phyloP scores from a whole-genome alignment of 2,113 vertebrate genomes.

The Pheucticus melanocephalus region DNA sequence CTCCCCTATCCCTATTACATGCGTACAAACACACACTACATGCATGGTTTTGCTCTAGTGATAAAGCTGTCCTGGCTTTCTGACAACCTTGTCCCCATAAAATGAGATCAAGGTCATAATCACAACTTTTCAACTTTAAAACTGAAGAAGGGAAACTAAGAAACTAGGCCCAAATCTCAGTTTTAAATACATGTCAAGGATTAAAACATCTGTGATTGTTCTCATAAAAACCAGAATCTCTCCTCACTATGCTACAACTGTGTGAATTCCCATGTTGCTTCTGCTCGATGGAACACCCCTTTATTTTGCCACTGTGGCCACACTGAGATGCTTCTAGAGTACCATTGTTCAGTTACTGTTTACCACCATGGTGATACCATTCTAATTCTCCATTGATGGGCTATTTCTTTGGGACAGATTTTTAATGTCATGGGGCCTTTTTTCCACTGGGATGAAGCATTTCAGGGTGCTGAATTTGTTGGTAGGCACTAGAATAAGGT shows the following conservation, averaged over 20 bases:
- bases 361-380: rapidly evolving
- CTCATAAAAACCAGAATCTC: background rate
- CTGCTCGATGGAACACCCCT: background rate
- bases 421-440: background rate
- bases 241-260: background rate
- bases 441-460: background rate
- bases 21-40: background rate
- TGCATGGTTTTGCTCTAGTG: rapidly evolving
- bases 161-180: background rate
- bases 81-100: background rate
- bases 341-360: background rate
- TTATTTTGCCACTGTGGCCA: background rate
- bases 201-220: background rate
- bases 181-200: background rate
- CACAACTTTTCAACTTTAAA: background rate
- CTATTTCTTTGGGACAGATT: background rate
- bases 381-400: background rate
- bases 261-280: background rate
- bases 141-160: background rate
- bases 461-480: background rate
- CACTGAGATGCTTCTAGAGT: background rate
- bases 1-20: background rate
- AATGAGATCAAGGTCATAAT: background rate
- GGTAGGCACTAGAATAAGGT: background rate
- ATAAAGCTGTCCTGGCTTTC: background rate